Evolutionary conservation across 2,797 vertebrate species (phyloP).

Genomic region (Rhynchotus rufescens): DNA sequence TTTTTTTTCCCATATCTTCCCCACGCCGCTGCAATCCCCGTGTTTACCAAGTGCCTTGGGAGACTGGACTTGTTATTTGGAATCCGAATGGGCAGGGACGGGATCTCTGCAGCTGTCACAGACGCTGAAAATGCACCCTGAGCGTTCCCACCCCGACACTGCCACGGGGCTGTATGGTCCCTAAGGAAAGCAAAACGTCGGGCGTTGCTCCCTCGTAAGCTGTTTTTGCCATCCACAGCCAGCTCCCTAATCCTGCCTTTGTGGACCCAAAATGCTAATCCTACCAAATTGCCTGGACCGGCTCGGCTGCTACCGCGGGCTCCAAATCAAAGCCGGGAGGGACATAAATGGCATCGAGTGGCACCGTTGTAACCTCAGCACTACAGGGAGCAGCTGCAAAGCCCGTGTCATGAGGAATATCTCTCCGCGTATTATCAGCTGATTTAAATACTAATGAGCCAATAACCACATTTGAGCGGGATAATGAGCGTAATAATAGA

Average conservation of each 20-base stretch:
- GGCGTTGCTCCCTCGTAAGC: not conserved
- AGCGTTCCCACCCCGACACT: not conserved
- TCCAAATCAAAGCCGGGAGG: constrained; percentile 42
- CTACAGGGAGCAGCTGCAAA: constrained; percentile 19
- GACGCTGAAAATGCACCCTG: not conserved
- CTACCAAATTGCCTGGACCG: constrained; percentile 12
- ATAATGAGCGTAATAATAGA: constrained; percentile 37
- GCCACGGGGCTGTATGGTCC: not conserved
- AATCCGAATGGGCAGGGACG: not conserved
- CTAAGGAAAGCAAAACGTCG: not conserved
- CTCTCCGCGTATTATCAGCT: constrained; percentile 21
- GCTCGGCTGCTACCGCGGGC: constrained; percentile 33
- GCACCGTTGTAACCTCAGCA: not conserved
- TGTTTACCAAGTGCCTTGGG: rapidly evolving
- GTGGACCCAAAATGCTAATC: constrained; percentile 32
- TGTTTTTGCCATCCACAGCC: not conserved
- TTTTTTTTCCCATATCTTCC: not conserved
- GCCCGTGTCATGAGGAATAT: constrained; percentile 15
- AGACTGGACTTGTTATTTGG: not conserved
- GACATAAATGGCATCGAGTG: constrained; percentile 44
- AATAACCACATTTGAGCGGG: constrained; percentile 43
- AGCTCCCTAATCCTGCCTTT: not conserved
- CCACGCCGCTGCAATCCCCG: rapidly evolving
- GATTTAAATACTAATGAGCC: constrained; percentile 72
- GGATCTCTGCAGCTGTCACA: not conserved